Conservation (phyloP, 2,797 vertebrate genomes). For the Bradypodion ventrale region DNA sequence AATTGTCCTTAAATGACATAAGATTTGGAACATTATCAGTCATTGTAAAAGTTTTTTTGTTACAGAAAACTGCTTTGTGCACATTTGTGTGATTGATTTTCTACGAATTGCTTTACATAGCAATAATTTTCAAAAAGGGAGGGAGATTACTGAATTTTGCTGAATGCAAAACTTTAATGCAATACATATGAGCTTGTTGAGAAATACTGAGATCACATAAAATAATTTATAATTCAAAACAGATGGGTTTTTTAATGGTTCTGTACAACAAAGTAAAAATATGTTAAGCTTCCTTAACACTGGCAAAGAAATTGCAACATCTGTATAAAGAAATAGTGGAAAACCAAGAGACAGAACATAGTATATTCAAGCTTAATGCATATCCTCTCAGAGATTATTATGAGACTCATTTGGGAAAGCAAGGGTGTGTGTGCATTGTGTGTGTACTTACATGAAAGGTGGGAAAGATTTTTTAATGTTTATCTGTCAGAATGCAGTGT, state of each 20-base stretch:
- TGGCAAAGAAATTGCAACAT: constrained; percentile 1
- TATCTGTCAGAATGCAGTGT: neutral
- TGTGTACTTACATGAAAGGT: neutral
- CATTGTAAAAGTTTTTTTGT: neutral
- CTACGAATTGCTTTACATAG: neutral
- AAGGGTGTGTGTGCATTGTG: neutral
- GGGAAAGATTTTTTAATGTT: no score
- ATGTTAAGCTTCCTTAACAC: constrained; percentile 8
- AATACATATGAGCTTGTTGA: constrained; percentile 16
- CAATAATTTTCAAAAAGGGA: neutral
- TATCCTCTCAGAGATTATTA: neutral
- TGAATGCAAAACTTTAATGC: constrained; percentile 21
- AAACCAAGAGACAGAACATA: neutral
- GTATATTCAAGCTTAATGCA: neutral
- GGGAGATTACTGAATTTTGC: constrained; percentile 4
- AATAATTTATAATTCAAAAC: constrained; percentile 31
- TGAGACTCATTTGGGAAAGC: neutral
- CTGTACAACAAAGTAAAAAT: constrained; percentile 9
- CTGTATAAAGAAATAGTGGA: neutral
- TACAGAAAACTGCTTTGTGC: neutral
- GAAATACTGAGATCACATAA: constrained; percentile 17
- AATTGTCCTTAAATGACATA: neutral
- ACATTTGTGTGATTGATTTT: neutral
- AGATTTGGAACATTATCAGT: neutral
- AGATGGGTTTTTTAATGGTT: constrained; percentile 20